Evolutionary conservation across 2,888 invertebrate genomes (phyloP), one percentile per base, ranked within the genome.

Genomic region (Hydrotaea cyrtoneurina): DNA sequence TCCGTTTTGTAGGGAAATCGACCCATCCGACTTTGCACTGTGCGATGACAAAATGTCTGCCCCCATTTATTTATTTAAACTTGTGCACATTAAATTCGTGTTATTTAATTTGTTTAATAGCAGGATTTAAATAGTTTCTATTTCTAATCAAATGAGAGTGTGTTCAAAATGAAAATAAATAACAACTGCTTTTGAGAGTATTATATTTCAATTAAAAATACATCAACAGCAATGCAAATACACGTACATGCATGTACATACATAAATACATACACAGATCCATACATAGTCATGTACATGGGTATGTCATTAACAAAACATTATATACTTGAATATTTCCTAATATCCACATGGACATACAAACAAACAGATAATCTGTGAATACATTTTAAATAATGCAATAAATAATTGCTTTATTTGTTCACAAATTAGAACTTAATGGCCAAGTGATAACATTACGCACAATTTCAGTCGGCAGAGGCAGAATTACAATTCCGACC

Each of bases 121-220:
- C 10, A 31, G 62, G 62, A 62, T 36, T 62, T 62, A 36, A 62
- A 62, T 7, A 31, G 15, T 31, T 62, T 62, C 62, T 26, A 31
- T 15, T 62, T 36, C 23, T 23, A 31, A 62, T 62, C 17, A n/a
- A 26, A 62, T 62, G 26, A 62, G 62, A 62, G 31, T 36, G 13
- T n/a, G 36, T 50, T 50, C n/a, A 50, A 50, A 50, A 10, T n/a
- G 10, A 59, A 59, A 59, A 21, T 5, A 26, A 26, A 59, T 59
- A 50, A 1, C 31, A 31, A 62, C 31, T 36, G 23, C 62, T 31
- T 26, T 43, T 50, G 50, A 2, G 50, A 2, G 21, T 23, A 69
- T 69, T 69, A 46, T 69, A 46, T 69, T 43, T 69, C 69, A 69
- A 69, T 69, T 69, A 43, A 69, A 69, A 69, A 69, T 21, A 43